A percentile compares a stretch with the other conserved stretches of the same genome.
Evolutionary conservation across 2,113 vertebrate genomes (phyloP).

Genomic region (Scophthalmus maximus): DNA sequence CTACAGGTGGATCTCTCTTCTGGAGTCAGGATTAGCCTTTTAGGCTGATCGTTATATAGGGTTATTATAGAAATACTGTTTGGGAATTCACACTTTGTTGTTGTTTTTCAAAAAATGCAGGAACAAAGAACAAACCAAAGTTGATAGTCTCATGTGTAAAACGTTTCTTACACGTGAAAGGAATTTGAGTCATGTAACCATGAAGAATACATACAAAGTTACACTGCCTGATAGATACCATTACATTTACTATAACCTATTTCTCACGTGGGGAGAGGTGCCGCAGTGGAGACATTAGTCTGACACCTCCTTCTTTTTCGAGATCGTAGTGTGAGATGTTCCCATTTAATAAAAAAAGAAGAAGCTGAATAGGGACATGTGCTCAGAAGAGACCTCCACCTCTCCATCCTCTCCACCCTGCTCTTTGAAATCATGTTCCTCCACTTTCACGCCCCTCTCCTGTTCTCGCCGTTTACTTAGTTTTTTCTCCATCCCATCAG

Average conservation of each 20-base stretch:
- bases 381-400: neutral
- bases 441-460: constrained; percentile 4
- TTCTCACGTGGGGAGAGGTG: neutral
- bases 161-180: neutral
- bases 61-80: neutral
- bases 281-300: constrained; percentile 1
- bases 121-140: neutral
- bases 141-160: neutral
- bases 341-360: constrained; percentile 12
- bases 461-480: constrained; percentile 25
- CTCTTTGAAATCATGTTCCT: constrained; percentile 36
- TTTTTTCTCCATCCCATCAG: constrained; percentile 44
- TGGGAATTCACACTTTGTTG: neutral
- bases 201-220: neutral
- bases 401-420: neutral
- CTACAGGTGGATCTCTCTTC: neutral
- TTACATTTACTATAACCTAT: too few relatives aligned
- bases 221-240: neutral
- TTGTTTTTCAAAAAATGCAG: neutral
- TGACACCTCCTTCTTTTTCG: constrained; percentile 33
- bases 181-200: neutral
- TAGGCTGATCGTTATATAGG: neutral
- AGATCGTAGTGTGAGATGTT: constrained; percentile 14
- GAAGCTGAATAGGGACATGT: constrained; percentile 21
- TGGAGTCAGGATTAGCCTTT: neutral